Conservation (phyloP, 2,113 vertebrate genomes). For the Illadopsis cleaveri region DNA sequence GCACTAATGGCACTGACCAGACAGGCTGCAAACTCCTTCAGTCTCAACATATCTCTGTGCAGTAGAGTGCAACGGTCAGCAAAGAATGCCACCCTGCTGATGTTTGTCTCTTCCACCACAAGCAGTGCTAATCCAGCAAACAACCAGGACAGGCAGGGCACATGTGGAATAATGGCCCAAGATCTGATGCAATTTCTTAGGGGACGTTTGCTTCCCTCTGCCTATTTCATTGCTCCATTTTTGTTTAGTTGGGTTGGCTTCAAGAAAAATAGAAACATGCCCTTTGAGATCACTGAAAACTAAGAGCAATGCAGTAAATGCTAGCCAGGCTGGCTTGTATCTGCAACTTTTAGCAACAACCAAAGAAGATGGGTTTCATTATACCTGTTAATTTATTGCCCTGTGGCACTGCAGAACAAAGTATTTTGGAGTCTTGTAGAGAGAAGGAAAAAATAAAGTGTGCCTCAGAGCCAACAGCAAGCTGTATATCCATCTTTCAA, state of each 20-base stretch:
- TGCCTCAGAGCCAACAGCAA: background rate
- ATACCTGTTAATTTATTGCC: background rate
- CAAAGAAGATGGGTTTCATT: background rate
- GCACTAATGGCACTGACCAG: background rate
- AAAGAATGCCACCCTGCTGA: background rate
- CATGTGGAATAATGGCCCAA: background rate
- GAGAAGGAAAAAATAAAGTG: background rate
- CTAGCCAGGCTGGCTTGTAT: background rate
- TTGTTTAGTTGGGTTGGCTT: background rate
- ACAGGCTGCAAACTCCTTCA: background rate
- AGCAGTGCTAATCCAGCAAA: background rate
- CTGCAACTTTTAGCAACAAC: background rate
- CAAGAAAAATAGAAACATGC: background rate
- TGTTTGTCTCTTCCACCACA: background rate
- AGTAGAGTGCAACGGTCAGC: background rate
- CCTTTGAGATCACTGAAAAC: background rate
- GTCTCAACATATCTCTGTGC: background rate
- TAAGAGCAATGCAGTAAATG: background rate
- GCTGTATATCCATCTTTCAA: background rate
- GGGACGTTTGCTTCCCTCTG: background rate
- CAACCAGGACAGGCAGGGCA: background rate
- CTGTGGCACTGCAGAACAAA: background rate
- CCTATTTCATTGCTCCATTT: background rate
- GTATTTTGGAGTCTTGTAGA: background rate
- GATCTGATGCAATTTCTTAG: background rate